phyloP scores from a whole-genome alignment of 2,797 vertebrate species.

The Thunnus albacares region DNA sequence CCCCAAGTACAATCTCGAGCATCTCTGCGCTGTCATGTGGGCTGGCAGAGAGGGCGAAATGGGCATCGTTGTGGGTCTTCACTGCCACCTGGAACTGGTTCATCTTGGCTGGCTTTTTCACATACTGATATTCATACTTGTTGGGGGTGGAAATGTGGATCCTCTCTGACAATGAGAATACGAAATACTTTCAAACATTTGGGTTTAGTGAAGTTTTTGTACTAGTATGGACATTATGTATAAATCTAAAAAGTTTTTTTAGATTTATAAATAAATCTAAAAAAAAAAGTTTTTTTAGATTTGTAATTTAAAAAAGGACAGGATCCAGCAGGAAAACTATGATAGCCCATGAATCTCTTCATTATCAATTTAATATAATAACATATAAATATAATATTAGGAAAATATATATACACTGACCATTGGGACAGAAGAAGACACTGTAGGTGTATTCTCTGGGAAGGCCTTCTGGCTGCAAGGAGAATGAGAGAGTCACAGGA shows the following conservation, averaged over 20 bases:
- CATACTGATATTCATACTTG: conserved; percentile 96
- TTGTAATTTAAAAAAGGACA: not conserved
- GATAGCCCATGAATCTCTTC: not conserved
- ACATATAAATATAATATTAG: not conserved
- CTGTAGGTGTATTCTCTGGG: conserved; percentile 94
- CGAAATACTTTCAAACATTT: conserved; percentile 1
- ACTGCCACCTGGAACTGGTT: conserved; percentile 90
- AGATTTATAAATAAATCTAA: no score
- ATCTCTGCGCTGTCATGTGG: conserved; percentile 93
- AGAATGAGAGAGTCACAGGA: conserved; percentile 32
- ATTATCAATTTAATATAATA: not conserved
- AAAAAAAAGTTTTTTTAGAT: no score
- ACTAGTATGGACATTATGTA: not conserved
- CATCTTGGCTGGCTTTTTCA: conserved; percentile 91
- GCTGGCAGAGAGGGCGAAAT: conserved; percentile 90
- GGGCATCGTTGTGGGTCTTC: conserved; percentile 94
- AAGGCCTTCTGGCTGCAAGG: conserved; percentile 91
- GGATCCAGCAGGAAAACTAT: not conserved
- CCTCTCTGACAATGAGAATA: conserved; percentile 88
- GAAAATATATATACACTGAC: conserved; percentile 80
- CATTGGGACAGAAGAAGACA: conserved; percentile 96
- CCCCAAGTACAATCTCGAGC: conserved; percentile 93
- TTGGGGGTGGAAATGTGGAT: conserved; percentile 97
- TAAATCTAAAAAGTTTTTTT: no score
- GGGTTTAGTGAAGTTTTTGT: not conserved